Conservation (phyloP, 2,113 vertebrate species). For the Lutjanus erythropterus region DNA sequence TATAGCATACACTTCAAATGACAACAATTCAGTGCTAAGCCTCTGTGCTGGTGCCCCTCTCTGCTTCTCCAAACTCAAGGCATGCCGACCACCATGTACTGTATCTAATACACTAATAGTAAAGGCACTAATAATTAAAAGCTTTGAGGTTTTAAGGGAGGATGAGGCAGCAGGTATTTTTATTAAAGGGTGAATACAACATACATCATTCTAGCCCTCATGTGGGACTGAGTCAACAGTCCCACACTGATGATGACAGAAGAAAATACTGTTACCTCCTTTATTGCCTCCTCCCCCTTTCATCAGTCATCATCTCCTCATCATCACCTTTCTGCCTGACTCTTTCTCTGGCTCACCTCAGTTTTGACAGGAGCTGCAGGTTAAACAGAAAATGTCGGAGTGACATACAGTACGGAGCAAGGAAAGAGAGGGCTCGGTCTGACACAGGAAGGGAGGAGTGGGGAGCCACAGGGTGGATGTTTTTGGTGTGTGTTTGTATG, state of each 20-base stretch:
- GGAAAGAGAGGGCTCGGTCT: constrained; percentile 31
- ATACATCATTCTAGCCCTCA: constrained; percentile 20
- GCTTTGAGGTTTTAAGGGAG: constrained; percentile 9
- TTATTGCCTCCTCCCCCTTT: constrained; percentile 48
- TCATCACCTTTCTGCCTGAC: constrained; percentile 28
- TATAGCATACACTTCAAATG: too few species aligned
- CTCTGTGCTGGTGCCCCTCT: too few species aligned
- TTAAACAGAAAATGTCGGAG: constrained; percentile 38
- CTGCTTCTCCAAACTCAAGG: too few species aligned
- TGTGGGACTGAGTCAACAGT: constrained; percentile 46
- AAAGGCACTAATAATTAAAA: constrained; percentile 1
- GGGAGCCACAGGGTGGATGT: constrained; percentile 63
- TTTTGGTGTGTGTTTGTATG: constrained; percentile 50
- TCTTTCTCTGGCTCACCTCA: not conserved
- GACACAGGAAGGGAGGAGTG: constrained; percentile 60
- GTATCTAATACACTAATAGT: too few species aligned
- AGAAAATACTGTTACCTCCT: constrained; percentile 39
- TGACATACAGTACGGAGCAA: not conserved
- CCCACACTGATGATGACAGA: constrained; percentile 59
- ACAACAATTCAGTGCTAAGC: too few species aligned
- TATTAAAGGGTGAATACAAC: constrained; percentile 44
- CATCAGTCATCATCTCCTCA: constrained; percentile 73
- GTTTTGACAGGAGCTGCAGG: constrained; percentile 35
- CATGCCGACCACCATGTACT: too few species aligned
- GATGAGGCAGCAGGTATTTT: constrained; percentile 7